Evolutionary conservation across 2,113 vertebrate species (phyloP).

Genomic region (Labeo rohita): DNA sequence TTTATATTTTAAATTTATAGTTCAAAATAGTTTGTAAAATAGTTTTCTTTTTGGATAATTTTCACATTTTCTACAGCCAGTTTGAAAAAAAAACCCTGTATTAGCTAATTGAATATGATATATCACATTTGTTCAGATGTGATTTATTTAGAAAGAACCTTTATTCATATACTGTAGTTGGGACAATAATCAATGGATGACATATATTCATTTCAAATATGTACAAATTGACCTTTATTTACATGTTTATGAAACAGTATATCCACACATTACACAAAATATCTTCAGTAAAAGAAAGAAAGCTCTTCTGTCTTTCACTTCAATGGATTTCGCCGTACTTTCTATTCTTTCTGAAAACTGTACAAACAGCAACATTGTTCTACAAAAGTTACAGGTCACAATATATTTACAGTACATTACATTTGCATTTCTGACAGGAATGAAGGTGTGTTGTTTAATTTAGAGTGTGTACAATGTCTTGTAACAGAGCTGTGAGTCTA

Average conservation of each 20-base stretch:
- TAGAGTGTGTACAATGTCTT: conserved; percentile 82
- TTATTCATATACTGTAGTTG: conserved; percentile 23
- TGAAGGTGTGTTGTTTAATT: conserved; percentile 54
- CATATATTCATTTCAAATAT: conserved; percentile 13
- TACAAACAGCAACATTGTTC: conserved; percentile 23
- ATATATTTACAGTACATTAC: conserved; percentile 51
- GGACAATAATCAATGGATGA: conserved; percentile 10
- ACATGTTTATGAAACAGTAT: conserved; percentile 29
- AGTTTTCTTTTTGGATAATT: no score
- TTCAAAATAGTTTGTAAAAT: no score
- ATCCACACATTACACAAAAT: conserved; percentile 41
- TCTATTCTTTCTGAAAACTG: not conserved
- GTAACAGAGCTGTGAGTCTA: conserved; percentile 82
- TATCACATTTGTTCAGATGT: not conserved
- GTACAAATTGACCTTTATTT: conserved; percentile 27
- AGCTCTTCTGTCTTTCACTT: conserved; percentile 7
- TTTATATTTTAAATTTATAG: no score
- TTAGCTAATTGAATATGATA: not conserved
- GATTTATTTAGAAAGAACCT: conserved; percentile 4
- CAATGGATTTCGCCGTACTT: not conserved
- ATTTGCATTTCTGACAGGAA: not conserved
- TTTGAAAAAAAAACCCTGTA: no score
- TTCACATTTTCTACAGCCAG: no score
- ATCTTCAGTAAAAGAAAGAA: conserved; percentile 41
- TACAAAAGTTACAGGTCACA: conserved; percentile 47